These are phyloP conservation scores for Parelbella ahira DNA, from an alignment of 2,888 invertebrate species.

Conservation along the genomic window DNA sequence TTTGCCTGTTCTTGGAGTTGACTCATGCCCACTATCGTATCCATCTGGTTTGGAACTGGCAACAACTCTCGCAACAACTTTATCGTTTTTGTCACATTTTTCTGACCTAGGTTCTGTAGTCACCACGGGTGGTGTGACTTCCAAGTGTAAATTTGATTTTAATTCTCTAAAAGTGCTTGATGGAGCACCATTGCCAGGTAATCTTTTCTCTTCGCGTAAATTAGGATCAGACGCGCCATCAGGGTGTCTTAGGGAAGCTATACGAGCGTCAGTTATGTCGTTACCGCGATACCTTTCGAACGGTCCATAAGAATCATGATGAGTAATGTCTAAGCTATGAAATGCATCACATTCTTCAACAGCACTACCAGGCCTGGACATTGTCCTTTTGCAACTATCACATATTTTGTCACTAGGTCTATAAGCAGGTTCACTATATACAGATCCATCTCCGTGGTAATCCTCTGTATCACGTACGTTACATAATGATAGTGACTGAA, in stretches of 20 bases:
- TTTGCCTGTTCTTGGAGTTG: slow-evolving; percentile 90
- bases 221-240: slow-evolving; percentile 97
- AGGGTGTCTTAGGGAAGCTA: slow-evolving; percentile 90
- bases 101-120: slow-evolving; percentile 81
- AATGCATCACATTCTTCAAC: slow-evolving; percentile 83
- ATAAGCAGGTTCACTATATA: slow-evolving; percentile 93
- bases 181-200: slow-evolving; percentile 83
- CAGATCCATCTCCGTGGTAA: slow-evolving; percentile 87
- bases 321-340: slow-evolving; percentile 76
- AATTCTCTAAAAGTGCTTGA: slow-evolving; percentile 81
- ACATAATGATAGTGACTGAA: slow-evolving; percentile 85
- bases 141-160: slow-evolving; percentile 72
- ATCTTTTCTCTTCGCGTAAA: slow-evolving; percentile 84
- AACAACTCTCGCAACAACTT: slow-evolving; percentile 83
- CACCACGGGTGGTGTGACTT: slow-evolving; percentile 77
- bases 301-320: slow-evolving; percentile 78
- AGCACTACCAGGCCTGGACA: slow-evolving; percentile 84
- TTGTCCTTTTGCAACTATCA: slow-evolving; percentile 86
- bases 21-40: slow-evolving; percentile 92
- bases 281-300: slow-evolving; percentile 82
- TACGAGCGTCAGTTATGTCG: slow-evolving; percentile 77
- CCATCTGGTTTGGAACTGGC: slow-evolving; percentile 86
- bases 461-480: slow-evolving; percentile 85
- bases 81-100: slow-evolving; percentile 82
- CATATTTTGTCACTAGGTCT: slow-evolving; percentile 86